Evolutionary conservation across 1,140 invertebrate species (phyloP), one percentile per base, ranked within the genome.

Genomic region (Drosophila tsacasi): DNA sequence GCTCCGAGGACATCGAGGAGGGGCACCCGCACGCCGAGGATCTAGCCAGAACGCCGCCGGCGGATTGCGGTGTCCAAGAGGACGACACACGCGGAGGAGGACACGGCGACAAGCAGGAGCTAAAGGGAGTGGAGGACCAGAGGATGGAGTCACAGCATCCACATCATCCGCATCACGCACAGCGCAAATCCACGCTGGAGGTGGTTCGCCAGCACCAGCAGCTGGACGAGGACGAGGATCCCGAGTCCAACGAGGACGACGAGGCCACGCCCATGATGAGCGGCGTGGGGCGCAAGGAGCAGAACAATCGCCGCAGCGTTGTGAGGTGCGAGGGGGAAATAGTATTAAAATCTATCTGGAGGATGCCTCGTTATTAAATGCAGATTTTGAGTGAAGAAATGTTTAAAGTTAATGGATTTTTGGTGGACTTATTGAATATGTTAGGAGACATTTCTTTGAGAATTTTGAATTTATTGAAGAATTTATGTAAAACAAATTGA

Each of bases 291-390:
- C 91, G 92, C 25, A 92, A 92, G 83, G 92, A 92, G 65, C 92
- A 91, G 15, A 92, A 92, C 58, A 92, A 92, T 74, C 90, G 92
- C 21, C 89, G 92, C 39, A 92, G 90, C 46, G 77, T 92, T 59
- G 92, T 92, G 52, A 92, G 92, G 92, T 92, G 87, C 81, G 54
- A 46, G 39, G 12, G n/a, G 27, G 37, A 13, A 46, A 46, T 5
- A 12, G 1, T 46, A 46, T 46, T 7, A 4, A n/a, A 10, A 10
- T 9, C 10, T n/a, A 35, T 12, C 32, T 8, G 17, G 2, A 9
- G 39, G 39, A 10, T 9, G 17, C 7, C 3, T 42, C 6, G 9
- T 42, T n/a, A 9, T 42, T n/a, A 9, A 3, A n/a, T 0, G 12
- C 2, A 7, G 5, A 40, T 40, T 42, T 42, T 42, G 3, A 10